Evolutionary conservation across 2,888 invertebrate genomes (phyloP).

Genomic region (Candidula unifasciata): DNA sequence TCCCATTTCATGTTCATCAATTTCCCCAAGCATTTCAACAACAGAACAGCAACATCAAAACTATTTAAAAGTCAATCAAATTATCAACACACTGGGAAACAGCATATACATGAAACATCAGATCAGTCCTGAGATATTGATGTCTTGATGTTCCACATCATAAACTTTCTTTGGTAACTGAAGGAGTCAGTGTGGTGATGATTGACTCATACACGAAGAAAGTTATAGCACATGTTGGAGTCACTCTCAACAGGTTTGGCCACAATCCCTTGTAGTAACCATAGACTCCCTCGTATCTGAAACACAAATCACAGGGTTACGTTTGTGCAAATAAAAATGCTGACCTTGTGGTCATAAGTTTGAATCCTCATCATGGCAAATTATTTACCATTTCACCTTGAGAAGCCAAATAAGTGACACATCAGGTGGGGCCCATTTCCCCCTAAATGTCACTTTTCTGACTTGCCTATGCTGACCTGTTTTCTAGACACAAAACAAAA

Average conservation of each 20-base stretch:
- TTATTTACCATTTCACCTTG: no score
- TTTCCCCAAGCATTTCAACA: no score
- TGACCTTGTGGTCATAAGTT: no score
- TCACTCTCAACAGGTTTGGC: constrained; percentile 91
- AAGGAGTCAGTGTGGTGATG: constrained; percentile 57
- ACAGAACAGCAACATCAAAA: no score
- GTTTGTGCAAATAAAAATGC: not conserved
- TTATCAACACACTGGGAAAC: not conserved
- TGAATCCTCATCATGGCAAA: no score
- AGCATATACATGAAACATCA: not conserved
- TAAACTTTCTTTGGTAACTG: not conserved
- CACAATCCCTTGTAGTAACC: constrained; percentile 97
- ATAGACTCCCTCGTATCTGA: constrained; percentile 84
- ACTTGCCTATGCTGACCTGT: no score
- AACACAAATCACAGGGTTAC: not conserved
- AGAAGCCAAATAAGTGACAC: no score
- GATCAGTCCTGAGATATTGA: not conserved
- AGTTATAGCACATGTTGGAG: constrained; percentile 97
- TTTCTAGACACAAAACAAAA: no score
- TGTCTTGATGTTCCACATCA: not conserved
- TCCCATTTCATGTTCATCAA: no score
- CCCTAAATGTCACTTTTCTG: no score
- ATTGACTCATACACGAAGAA: constrained; percentile 96
- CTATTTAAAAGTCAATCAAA: no score
- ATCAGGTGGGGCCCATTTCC: no score